These are phyloP conservation scores for Drosophila anomelani DNA, from an alignment of 2,888 invertebrate species.

Conservation along the genomic window DNA sequence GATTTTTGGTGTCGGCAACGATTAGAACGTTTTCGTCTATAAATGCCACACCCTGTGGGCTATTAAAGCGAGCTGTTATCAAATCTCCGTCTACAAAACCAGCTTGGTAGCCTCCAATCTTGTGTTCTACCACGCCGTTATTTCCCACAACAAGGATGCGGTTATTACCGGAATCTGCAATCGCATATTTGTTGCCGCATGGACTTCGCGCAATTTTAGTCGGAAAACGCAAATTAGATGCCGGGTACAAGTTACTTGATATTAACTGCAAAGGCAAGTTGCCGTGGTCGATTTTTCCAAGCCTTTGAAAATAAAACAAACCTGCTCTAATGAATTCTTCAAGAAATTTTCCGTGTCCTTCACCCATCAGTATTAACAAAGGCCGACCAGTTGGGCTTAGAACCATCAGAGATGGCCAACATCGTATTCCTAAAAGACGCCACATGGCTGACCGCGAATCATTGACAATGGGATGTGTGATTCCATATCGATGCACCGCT, in stretches of 20 bases:
- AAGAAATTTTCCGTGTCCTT: constrained; percentile 90
- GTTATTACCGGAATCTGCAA: constrained; percentile 95
- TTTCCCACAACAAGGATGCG: constrained; percentile 89
- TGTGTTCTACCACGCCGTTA: constrained; percentile 88
- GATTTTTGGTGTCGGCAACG: constrained; percentile 97
- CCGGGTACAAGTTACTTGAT: constrained; percentile 73
- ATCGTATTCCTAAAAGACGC: constrained; percentile 91
- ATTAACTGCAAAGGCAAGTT: constrained; percentile 77
- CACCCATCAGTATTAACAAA: constrained; percentile 92
- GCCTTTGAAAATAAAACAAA: constrained; percentile 87
- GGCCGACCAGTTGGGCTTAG: constrained; percentile 91
- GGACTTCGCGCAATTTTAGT: constrained; percentile 84
- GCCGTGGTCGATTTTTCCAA: constrained; percentile 60
- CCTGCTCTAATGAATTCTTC: constrained; percentile 88
- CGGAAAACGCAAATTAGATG: constrained; percentile 83
- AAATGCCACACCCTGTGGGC: constrained; percentile 94
- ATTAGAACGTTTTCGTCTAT: constrained; percentile 88
- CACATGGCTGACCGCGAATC: constrained; percentile 92
- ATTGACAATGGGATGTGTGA: constrained; percentile 96
- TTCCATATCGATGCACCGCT: constrained; percentile 93
- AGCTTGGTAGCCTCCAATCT: constrained; percentile 90
- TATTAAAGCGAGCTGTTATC: constrained; percentile 88
- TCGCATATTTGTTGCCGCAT: constrained; percentile 86
- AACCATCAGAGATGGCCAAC: constrained; percentile 96
- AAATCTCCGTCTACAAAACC: constrained; percentile 90